Evolutionary conservation across 2,113 vertebrate species (phyloP).

Genomic region (Sander lucioperca): DNA sequence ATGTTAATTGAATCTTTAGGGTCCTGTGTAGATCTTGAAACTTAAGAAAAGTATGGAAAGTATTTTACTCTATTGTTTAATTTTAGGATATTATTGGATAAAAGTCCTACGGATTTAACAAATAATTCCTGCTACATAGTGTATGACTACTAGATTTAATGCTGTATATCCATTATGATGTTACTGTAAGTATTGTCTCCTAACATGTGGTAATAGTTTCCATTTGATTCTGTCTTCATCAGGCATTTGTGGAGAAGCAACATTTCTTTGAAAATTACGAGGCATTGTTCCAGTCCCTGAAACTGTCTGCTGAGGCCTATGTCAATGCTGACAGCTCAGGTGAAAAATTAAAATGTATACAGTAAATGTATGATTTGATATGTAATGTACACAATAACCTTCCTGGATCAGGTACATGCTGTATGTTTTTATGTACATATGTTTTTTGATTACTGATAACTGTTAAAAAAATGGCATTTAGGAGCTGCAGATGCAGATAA

Average conservation of each 20-base stretch:
- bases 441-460: background rate
- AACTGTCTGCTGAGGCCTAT: slow-evolving; percentile 89
- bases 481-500: background rate
- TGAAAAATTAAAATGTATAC: slow-evolving; percentile 69
- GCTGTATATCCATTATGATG: background rate
- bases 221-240: slow-evolving; percentile 50
- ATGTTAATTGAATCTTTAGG: background rate
- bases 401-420: background rate
- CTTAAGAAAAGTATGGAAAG: background rate
- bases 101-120: background rate
- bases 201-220: slow-evolving; percentile 1
- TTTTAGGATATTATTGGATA: background rate
- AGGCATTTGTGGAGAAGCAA: slow-evolving; percentile 93
- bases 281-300: slow-evolving; percentile 90
- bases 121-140: background rate
- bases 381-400: background rate
- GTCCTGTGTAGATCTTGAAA: background rate
- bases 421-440: background rate
- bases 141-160: background rate
- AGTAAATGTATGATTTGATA: background rate
- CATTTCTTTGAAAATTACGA: slow-evolving; percentile 95
- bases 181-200: background rate
- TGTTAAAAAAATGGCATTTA: background rate
- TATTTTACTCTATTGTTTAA: background rate
- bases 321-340: slow-evolving; percentile 90